phyloP scores from a whole-genome alignment of 2,888 invertebrate genomes.

The Dicranocentrus wangi region DNA sequence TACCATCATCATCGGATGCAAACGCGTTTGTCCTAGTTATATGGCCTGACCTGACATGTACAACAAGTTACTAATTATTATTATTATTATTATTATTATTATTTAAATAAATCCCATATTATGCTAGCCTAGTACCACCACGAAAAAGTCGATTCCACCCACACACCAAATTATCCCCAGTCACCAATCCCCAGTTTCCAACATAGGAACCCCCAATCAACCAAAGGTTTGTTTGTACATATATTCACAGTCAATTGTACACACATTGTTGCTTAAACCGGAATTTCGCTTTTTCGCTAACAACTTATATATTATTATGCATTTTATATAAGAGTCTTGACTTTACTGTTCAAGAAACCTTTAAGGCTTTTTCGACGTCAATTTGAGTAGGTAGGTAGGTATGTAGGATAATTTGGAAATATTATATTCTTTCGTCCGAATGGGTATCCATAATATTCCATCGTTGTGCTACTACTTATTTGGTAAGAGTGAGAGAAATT shows the following conservation, averaged over 20 bases:
- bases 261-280: background rate
- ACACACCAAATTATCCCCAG: background rate
- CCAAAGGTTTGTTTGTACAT: background rate
- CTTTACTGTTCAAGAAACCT: background rate
- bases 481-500: too few species aligned
- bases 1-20: too few species aligned
- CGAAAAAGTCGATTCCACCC: background rate
- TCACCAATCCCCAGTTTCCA: background rate
- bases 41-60: too few species aligned
- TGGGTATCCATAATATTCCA: too few species aligned
- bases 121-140: background rate
- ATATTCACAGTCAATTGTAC: slow-evolving; percentile 14
- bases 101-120: background rate
- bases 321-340: background rate
- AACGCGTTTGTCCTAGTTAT: too few species aligned
- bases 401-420: background rate
- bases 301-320: background rate
- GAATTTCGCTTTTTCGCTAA: background rate
- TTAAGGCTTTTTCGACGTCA: background rate
- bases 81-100: background rate
- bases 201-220: background rate
- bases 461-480: too few species aligned
- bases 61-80: background rate
- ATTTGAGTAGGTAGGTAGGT: background rate
- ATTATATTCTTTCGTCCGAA: too few species aligned